A percentile compares a stretch with the other conserved stretches of the same genome.
Conservation (phyloP, 2,888 invertebrate species). For the Blastobasis adustella region DNA sequence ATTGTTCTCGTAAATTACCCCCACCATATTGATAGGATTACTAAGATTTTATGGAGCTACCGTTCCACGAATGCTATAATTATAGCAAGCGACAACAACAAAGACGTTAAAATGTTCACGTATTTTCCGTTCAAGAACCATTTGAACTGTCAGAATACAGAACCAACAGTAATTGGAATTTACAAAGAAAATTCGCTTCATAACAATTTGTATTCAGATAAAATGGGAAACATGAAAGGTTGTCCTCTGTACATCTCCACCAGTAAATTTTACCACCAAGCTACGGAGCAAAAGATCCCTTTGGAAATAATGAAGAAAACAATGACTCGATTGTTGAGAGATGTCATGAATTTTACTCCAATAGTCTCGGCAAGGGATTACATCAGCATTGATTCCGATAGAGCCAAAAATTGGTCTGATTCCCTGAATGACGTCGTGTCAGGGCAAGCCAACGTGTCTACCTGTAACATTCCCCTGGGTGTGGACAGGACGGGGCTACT, state of each 20-base stretch:
- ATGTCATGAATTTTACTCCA: constrained; percentile 49
- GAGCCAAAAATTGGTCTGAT: constrained; percentile 48
- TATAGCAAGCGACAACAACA: constrained; percentile 24
- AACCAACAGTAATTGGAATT: constrained; percentile 32
- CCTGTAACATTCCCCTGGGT: constrained; percentile 44
- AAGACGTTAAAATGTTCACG: constrained; percentile 32
- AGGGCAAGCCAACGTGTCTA: constrained; percentile 47
- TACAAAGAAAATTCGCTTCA: constrained; percentile 23
- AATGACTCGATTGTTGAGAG: constrained; percentile 35
- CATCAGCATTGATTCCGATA: constrained; percentile 45
- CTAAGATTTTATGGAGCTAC: constrained; percentile 39
- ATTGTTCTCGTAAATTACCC: constrained; percentile 33
- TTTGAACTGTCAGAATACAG: constrained; percentile 39
- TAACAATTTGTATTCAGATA: constrained; percentile 36
- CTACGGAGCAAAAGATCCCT: constrained; percentile 38
- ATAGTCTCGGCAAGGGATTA: constrained; percentile 42
- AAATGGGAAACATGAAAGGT: constrained; percentile 46
- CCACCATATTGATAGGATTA: constrained; percentile 35
- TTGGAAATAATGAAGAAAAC: constrained; percentile 43
- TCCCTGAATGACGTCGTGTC: constrained; percentile 46
- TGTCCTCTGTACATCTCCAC: constrained; percentile 55
- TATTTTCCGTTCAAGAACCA: constrained; percentile 45
- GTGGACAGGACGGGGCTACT: constrained; percentile 38
- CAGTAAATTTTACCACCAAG: constrained; percentile 40
- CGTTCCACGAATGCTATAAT: constrained; percentile 39